phyloP scores from a whole-genome alignment of 2,888 invertebrate species.

The Melangyna quadrimaculata region DNA sequence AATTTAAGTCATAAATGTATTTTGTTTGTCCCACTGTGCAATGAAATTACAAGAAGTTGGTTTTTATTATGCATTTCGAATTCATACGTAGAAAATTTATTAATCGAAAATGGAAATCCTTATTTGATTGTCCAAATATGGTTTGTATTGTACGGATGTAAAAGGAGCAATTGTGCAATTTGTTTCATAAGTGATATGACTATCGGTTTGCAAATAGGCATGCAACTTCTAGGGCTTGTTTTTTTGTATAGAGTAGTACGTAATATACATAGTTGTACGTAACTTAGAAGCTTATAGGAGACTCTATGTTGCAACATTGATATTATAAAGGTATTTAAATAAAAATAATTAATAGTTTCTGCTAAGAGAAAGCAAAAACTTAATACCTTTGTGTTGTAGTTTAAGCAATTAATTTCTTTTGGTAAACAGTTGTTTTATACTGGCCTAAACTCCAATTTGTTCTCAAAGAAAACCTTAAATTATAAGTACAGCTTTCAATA shows the following conservation, averaged over 20 bases:
- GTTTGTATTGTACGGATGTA: conserved; percentile 58
- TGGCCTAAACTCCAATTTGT: too few relatives aligned
- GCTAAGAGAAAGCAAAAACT: background rate
- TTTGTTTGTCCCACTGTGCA: background rate
- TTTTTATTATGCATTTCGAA: conserved; percentile 8
- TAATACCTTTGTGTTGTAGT: background rate
- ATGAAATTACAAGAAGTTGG: background rate
- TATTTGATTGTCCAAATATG: conserved; percentile 62
- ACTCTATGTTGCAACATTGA: background rate
- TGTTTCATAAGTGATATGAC: conserved; percentile 51
- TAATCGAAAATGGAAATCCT: conserved; percentile 57
- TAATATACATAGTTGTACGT: too few relatives aligned
- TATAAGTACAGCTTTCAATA: too few relatives aligned
- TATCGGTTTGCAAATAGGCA: conserved; percentile 1
- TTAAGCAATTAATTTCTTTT: too few relatives aligned
- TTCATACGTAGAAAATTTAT: background rate
- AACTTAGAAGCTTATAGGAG: background rate
- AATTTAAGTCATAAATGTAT: background rate
- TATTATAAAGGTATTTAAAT: background rate
- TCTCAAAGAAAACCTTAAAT: too few relatives aligned
- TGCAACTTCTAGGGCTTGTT: background rate
- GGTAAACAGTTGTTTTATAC: too few relatives aligned
- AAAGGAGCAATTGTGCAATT: conserved; percentile 57
- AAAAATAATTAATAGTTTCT: background rate
- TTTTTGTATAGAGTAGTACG: too few relatives aligned